A percentile compares a stretch with the other conserved stretches of the same genome.
Evolutionary conservation across 2,113 vertebrate genomes (phyloP).

Genomic region (Epinephelus moara): DNA sequence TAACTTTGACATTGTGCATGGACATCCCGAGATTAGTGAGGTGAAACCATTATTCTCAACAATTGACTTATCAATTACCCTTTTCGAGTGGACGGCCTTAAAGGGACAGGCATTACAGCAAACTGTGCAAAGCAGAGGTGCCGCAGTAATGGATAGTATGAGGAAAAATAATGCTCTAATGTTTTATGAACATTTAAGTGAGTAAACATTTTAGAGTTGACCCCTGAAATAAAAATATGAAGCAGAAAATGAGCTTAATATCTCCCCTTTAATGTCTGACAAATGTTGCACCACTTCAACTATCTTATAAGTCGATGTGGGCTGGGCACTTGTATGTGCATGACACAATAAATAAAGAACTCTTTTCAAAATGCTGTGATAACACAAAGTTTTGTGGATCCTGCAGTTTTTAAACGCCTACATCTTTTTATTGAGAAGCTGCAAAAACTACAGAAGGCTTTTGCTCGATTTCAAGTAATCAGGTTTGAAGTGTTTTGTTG

Average conservation of each 20-base stretch:
- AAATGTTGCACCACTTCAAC: neutral
- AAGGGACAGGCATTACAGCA: neutral
- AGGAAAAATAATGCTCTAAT: neutral
- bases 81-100: neutral
- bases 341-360: neutral
- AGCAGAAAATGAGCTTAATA: neutral
- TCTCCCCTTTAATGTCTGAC: neutral
- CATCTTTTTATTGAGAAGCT: neutral
- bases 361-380: neutral
- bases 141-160: neutral
- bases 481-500: conserved; percentile 11
- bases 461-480: neutral
- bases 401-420: neutral
- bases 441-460: neutral
- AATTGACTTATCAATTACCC: neutral
- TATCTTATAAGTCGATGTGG: neutral
- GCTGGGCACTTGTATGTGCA: neutral
- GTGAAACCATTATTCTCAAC: neutral
- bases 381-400: neutral
- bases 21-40: neutral
- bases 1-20: neutral
- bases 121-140: neutral
- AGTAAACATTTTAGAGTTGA: neutral
- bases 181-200: neutral
- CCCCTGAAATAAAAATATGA: neutral